Base-by-base conservation (phyloP, 2,888 invertebrate species). In the Chloroclysta siterata region DNA sequence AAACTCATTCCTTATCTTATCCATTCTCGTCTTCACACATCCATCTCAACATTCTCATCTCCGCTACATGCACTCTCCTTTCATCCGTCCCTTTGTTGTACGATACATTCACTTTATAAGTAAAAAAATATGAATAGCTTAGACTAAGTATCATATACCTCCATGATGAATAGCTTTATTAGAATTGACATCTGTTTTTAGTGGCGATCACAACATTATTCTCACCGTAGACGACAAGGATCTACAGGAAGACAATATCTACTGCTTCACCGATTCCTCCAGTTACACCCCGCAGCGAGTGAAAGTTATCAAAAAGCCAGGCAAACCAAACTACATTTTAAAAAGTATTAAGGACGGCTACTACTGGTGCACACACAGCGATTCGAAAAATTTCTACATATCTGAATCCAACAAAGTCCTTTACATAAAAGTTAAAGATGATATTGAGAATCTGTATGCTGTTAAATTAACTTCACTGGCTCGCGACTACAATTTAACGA, bases 321-420 rank as follows among this genome's bases (percentile, higher is more conserved):
- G 72, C 72, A 44, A 72, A 75, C 11, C 73, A 74, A 1, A 71
- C 3, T 83, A 81, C 46, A 64, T 81, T 3, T 71, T 91, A 0
- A 82, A 77, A 54, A 82, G 87, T 0, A 75, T 76, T 13, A 70
- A 70, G 1, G 84, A 92, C 54, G 93, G 93, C 7, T 88, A 89
- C 71, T 93, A 93, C 63, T 93, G 93, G 93, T 93, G 93, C 68
- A 73, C 83, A 10, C 80, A 86, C 47, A 75, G 62, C 0, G 84
- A 92, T 65, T 78, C 87, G 0, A 81, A 70, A 22, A 78, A 79
- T 11, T 89, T 77, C 60, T 69, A 73, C 3, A 74, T 78, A 2
- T 71, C 84, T 0, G 80, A 85, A 67, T 89, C 92, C 0, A 88
- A 90, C 52, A 85, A 78, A 68, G 74, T 78, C 0, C 81, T 92